Conservation (phyloP, 2,113 vertebrate genomes). For the Seriola aureovittata region DNA sequence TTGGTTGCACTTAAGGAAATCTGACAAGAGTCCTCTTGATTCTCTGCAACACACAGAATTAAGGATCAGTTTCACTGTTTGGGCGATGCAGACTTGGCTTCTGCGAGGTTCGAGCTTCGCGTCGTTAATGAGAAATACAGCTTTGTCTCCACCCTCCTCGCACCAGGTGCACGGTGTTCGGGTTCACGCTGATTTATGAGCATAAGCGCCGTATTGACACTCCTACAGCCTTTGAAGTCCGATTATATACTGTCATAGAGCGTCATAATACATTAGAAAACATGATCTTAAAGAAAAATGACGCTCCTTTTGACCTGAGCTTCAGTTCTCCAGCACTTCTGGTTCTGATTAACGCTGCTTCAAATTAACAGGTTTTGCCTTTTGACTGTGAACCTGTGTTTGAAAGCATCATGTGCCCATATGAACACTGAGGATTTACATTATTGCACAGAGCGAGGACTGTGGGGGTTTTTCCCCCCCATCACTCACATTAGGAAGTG, state of each 20-base stretch:
- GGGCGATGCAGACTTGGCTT: constrained; percentile 7
- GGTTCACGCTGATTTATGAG: constrained; percentile 13
- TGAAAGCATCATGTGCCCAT: neutral
- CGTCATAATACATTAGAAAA: neutral
- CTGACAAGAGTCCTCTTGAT: neutral
- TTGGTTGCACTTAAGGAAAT: constrained; percentile 3
- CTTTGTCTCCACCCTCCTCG: constrained; percentile 25
- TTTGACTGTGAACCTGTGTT: neutral
- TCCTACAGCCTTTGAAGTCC: constrained; percentile 6
- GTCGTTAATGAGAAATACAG: neutral
- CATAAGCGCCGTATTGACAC: neutral
- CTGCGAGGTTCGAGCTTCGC: neutral
- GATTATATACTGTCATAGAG: neutral
- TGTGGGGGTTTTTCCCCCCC: neutral
- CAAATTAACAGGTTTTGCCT: neutral
- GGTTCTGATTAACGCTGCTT: neutral
- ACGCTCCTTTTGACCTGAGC: neutral
- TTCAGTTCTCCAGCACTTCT: neutral
- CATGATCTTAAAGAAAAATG: neutral
- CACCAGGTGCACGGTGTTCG: constrained; percentile 50
- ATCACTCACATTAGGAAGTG: neutral
- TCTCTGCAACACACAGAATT: neutral
- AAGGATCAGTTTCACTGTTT: neutral
- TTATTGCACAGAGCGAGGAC: too few species aligned
- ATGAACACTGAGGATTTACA: neutral